Conservation (phyloP, 2,797 vertebrate genomes). For the Coilia nasus region DNA sequence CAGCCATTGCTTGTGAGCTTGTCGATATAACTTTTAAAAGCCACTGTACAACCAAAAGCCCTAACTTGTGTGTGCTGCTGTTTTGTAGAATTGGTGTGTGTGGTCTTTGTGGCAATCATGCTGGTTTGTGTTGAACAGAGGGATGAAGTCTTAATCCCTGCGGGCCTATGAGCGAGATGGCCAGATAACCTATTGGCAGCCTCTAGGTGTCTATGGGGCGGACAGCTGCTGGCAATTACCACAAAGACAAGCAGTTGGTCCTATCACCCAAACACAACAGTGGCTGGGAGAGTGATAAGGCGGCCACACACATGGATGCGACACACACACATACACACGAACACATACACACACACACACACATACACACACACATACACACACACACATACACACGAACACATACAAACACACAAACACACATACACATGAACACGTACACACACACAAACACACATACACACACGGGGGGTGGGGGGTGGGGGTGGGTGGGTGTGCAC, state of each 20-base stretch:
- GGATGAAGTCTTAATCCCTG: conserved; percentile 8
- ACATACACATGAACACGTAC: not conserved
- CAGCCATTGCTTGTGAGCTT: too few species aligned
- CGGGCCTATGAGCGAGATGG: not conserved
- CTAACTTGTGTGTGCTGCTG: not conserved
- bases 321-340: conserved; percentile 23
- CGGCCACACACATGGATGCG: not conserved
- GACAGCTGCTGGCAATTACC: not conserved
- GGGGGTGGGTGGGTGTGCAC: too few species aligned
- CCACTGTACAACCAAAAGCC: not conserved
- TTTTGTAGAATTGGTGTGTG: not conserved
- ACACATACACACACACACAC: conserved; percentile 28
- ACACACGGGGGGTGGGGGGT: not conserved
- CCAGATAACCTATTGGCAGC: not conserved
- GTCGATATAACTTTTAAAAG: too few species aligned
- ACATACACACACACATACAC: not conserved
- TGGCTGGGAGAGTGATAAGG: not conserved
- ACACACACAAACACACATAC: not conserved
- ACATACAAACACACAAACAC: conserved; percentile 1
- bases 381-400: not conserved
- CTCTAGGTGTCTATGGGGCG: not conserved
- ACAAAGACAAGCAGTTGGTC: not conserved
- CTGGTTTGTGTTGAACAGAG: not conserved
- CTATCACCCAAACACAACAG: conserved; percentile 9
- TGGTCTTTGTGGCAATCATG: not conserved